Percentiles rank a stretch among this genome's conserved stretches.
Evolutionary conservation across 2,113 vertebrate species (phyloP).

Genomic region (Archilochus colubris): DNA sequence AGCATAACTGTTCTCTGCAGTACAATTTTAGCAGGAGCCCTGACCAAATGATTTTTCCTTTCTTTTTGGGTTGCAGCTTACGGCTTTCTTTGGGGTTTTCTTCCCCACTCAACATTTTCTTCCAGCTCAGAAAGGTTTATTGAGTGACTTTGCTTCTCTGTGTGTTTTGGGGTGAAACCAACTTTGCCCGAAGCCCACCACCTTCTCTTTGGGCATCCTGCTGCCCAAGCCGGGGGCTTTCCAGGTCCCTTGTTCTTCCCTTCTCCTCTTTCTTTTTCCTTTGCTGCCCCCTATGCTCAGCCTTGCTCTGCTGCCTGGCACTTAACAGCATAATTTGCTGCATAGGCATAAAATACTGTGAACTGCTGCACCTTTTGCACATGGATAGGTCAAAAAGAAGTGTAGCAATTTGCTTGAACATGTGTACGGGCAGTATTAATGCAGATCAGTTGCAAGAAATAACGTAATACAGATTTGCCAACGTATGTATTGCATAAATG

Average conservation of each 20-base stretch:
- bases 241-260: not conserved
- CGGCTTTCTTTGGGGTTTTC: not conserved
- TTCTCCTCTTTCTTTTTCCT: conserved; percentile 62
- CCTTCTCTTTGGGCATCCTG: not conserved
- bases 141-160: not conserved
- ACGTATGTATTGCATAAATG: conserved; percentile 71
- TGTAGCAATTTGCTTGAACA: conserved; percentile 71
- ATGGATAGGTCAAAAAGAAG: conserved; percentile 60
- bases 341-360: conserved; percentile 62
- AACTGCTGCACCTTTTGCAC: conserved; percentile 65
- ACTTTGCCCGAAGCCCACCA: not conserved
- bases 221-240: not conserved
- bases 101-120: not conserved
- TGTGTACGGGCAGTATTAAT: conserved; percentile 62
- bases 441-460: conserved; percentile 68
- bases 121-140: not conserved
- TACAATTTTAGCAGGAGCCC: not conserved
- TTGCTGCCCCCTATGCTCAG: conserved; percentile 61
- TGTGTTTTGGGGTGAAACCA: not conserved
- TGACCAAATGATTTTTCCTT: not conserved
- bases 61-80: not conserved
- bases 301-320: not conserved
- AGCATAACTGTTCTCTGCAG: not conserved
- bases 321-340: conserved; percentile 8
- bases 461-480: conserved; percentile 72